Evolutionary conservation across 92 coral and sea anemone genomes (phyloP).

Genomic region (Siderastrea siderea): DNA sequence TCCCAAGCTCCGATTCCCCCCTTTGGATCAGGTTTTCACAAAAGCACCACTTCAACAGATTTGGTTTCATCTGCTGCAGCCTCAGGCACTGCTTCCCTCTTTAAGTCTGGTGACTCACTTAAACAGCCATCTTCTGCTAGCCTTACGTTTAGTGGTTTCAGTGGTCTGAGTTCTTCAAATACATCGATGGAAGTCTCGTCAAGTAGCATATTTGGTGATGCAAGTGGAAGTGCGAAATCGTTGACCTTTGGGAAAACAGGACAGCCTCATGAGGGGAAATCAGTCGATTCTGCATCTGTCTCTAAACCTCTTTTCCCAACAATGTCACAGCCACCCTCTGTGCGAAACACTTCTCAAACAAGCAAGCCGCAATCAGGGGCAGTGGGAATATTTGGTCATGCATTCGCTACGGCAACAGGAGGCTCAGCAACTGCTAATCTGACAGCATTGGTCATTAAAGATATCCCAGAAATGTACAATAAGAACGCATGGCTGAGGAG

Average conservation of each 20-base stretch:
- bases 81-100: neutral
- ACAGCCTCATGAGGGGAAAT: constrained; percentile 2
- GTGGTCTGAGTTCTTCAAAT: neutral
- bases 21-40: constrained; percentile 6
- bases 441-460: constrained; percentile 83
- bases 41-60: neutral
- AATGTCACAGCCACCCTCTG: neutral
- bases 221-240: neutral
- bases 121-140: neutral
- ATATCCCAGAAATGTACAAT: constrained; percentile 78
- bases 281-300: constrained; percentile 5
- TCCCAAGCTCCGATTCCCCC: neutral
- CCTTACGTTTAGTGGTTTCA: constrained; percentile 22
- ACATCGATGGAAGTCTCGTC: neutral
- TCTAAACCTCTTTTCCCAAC: constrained; percentile 35
- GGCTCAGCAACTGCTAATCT: constrained; percentile 46
- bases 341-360: neutral
- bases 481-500: constrained; percentile 83
- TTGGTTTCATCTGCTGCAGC: neutral
- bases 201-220: constrained; percentile 3
- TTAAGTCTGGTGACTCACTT: neutral
- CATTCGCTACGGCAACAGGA: neutral
- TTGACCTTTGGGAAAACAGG: constrained; percentile 6
- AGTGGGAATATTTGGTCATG: constrained; percentile 19
- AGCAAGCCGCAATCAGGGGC: constrained; percentile 3